phyloP scores from a whole-genome alignment of 2,888 invertebrate genomes.

The Ectemnius continuus region DNA sequence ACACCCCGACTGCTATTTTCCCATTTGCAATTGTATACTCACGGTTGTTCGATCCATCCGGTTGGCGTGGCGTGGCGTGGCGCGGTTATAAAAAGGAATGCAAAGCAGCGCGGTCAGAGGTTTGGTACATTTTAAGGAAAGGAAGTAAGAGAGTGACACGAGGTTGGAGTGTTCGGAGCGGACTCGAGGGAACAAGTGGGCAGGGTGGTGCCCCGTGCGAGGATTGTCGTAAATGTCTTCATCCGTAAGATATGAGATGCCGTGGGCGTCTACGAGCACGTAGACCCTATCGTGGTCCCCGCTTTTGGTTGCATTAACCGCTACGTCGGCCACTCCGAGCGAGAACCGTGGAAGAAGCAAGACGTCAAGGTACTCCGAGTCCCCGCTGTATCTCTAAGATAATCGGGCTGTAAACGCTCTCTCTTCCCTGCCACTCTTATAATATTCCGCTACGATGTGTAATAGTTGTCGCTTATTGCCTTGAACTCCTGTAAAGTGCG shows the following conservation, averaged over 20 bases:
- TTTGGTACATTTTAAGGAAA: constrained; percentile 8
- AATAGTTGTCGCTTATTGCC: constrained; percentile 22
- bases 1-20: too few species aligned
- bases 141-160: constrained; percentile 55
- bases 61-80: too few species aligned
- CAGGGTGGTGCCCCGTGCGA: constrained; percentile 62
- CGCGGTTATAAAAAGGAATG: constrained; percentile 18
- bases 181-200: constrained; percentile 57
- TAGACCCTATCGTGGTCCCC: constrained; percentile 62
- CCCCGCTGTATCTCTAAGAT: constrained; percentile 38
- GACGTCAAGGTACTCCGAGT: constrained; percentile 37
- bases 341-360: constrained; percentile 41
- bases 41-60: too few species aligned
- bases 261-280: constrained; percentile 70
- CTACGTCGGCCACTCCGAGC: constrained; percentile 48
- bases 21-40: too few species aligned
- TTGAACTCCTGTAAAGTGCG: constrained; percentile 5
- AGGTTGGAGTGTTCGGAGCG: constrained; percentile 54
- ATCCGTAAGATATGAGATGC: constrained; percentile 76
- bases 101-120: background rate
- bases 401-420: constrained; percentile 45
- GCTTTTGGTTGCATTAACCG: constrained; percentile 67
- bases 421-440: background rate
- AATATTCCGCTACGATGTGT: constrained; percentile 19
- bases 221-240: constrained; percentile 77